Base-by-base conservation (phyloP, 2,888 invertebrate species). In the Tinea semifulvella region DNA sequence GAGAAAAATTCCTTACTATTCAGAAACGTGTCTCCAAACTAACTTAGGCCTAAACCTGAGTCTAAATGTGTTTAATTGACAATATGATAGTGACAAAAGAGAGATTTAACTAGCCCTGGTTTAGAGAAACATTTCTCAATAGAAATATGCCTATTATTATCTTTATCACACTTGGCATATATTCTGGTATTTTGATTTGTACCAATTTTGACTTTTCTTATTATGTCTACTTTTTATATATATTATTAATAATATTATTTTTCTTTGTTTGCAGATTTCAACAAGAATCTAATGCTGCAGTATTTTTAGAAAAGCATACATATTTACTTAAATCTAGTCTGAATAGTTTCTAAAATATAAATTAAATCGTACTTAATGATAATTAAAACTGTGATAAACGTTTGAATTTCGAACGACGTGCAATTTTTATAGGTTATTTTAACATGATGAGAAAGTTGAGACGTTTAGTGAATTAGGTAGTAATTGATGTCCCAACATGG, bases 261-360 rank as follows among this genome's bases (percentile, higher is more conserved):
- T 43, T 46, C 47, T 51, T 36, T 49, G 44, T 46, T 55, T 55
- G 17, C 56, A 59, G 59, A 52, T 54, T 47, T 44, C 42, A 2
- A 18, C 19, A 27, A 35, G n/a, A 46, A 10, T 48, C 45, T 46
- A 39, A 47, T 56, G 60, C 54, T 58, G 57, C 72, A 74, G 72
- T 75, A 73, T 72, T 70, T 58, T 19, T 26, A 36, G 13, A 4
- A 46, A 16, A 46, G 36, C 36, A 20, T 27, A 27, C 25, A 22
- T 39, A 39, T 54, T 52, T 54, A 64, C 31, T 31, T 31, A 36
- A 36, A 36, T 80, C 79, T 77, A 75, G 77, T 77, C 77, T 58
- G 19, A 51, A 64, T 63, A 74, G 77, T 80, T 76, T 79, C 77
- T 79, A 61, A 51, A 36, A 17, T 50, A 53, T 50, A 46, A 56